Percentiles rank a stretch among this genome's conserved stretches.
Evolutionary conservation across 1,140 invertebrate species (phyloP).

Genomic region (Drosophila lini): DNA sequence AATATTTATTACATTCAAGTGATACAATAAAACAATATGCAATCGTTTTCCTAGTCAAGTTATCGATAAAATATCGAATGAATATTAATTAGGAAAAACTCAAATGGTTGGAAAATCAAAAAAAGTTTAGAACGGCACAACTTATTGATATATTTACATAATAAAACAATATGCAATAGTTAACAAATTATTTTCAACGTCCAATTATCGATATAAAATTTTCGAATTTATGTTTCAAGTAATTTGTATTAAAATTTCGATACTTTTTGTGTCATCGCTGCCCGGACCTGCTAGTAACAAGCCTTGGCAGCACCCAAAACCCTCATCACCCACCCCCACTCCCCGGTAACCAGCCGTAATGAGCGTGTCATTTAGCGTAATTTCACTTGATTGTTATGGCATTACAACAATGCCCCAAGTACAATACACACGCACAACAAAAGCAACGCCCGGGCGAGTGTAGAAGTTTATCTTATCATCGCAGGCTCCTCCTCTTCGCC

Average conservation of each 20-base stretch:
- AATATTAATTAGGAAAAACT: too few species aligned
- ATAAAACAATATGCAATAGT: too few species aligned
- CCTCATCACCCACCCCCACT: not conserved
- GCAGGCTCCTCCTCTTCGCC: slow-evolving; percentile 31
- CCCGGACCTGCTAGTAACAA: not conserved
- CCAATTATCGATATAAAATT: not conserved
- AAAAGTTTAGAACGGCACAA: too few species aligned
- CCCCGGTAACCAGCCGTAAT: slow-evolving; percentile 55
- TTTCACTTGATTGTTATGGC: slow-evolving; percentile 80
- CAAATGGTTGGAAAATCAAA: too few species aligned
- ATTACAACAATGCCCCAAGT: slow-evolving; percentile 61
- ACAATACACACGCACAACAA: slow-evolving; percentile 45
- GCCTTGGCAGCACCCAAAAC: not conserved
- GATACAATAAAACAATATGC: too few species aligned
- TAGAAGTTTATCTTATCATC: slow-evolving; percentile 73
- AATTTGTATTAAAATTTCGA: not conserved
- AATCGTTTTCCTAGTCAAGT: not conserved
- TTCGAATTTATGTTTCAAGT: not conserved
- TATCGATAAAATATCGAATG: not conserved
- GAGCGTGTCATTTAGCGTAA: slow-evolving; percentile 82
- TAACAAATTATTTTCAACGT: too few species aligned
- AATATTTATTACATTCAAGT: not conserved
- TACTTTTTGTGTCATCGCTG: not conserved
- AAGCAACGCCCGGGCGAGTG: slow-evolving; percentile 10
- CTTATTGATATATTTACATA: too few species aligned